phyloP scores from a whole-genome alignment of 2,888 invertebrate species.

The Leptarthrus brevirostris region DNA sequence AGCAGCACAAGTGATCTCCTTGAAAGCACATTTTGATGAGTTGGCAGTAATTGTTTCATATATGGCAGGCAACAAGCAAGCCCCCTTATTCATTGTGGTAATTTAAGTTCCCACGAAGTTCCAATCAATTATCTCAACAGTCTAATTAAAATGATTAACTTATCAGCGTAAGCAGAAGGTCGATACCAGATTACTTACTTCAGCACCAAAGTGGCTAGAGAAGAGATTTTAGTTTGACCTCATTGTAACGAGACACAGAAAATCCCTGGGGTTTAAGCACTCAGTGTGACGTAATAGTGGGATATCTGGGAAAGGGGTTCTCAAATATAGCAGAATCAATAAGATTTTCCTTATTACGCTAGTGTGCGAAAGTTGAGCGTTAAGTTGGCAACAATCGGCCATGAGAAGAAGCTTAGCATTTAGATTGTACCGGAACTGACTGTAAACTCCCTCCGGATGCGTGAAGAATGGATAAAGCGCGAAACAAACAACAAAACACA shows the following conservation, averaged over 20 bases:
- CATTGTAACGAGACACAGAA: neutral
- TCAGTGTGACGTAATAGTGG: neutral
- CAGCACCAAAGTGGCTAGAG: neutral
- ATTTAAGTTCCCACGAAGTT: neutral
- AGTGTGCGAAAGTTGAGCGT: no score
- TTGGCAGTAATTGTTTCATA: neutral
- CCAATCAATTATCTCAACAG: slow-evolving; percentile 27
- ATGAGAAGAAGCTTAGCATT: no score
- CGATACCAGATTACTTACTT: slow-evolving; percentile 2
- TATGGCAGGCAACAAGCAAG: neutral
- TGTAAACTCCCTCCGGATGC: no score
- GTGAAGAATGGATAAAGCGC: no score
- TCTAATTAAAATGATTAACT: slow-evolving; percentile 38
- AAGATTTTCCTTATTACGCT: no score
- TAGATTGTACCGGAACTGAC: no score
- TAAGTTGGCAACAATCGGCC: no score
- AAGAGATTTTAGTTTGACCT: slow-evolving; percentile 1
- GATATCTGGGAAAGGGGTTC: neutral
- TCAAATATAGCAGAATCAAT: no score
- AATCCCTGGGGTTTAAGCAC: slow-evolving; percentile 11
- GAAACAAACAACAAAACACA: no score
- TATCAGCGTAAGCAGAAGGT: slow-evolving; percentile 5
- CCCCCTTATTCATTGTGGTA: neutral
- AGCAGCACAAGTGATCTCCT: neutral
- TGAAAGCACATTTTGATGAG: neutral